A percentile compares a stretch with the other conserved stretches of the same genome.
phyloP scores from a whole-genome alignment of 1,140 invertebrate genomes.

The Catajapyx aquilonaris region DNA sequence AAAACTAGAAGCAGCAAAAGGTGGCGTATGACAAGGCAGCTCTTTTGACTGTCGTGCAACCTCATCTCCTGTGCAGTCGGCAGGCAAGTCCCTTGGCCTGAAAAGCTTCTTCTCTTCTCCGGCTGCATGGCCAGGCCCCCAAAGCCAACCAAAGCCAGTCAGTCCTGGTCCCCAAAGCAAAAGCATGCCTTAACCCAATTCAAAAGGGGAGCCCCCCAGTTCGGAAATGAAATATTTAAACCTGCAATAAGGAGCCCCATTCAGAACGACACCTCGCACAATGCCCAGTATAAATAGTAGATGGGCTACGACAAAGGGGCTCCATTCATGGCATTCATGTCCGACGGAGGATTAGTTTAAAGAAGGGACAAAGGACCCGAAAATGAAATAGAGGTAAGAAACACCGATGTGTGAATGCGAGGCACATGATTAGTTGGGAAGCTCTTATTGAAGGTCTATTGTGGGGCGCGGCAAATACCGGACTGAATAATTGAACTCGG shows the following conservation, averaged over 20 bases:
- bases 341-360: constrained; percentile 8
- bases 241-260: constrained; percentile 9
- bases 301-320: constrained; percentile 7
- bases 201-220: too few species aligned
- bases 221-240: constrained; percentile 9
- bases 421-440: constrained; percentile 8
- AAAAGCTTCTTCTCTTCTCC: too few species aligned
- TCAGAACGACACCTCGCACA: constrained; percentile 9
- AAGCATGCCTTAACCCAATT: too few species aligned
- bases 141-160: too few species aligned
- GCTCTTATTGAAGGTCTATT: constrained; percentile 4
- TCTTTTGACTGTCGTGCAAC: too few species aligned
- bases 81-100: too few species aligned
- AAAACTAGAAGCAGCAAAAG: too few species aligned
- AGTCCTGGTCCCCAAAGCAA: too few species aligned
- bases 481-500: constrained; percentile 2
- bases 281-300: constrained; percentile 8
- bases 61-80: too few species aligned
- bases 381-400: constrained; percentile 9
- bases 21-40: too few species aligned
- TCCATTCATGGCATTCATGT: constrained; percentile 5
- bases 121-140: too few species aligned
- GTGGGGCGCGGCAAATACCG: not conserved
- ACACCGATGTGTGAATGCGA: constrained; percentile 8
- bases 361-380: constrained; percentile 6